Base-by-base conservation (phyloP, 2,888 invertebrate genomes). In the Cerastoderma edule region DNA sequence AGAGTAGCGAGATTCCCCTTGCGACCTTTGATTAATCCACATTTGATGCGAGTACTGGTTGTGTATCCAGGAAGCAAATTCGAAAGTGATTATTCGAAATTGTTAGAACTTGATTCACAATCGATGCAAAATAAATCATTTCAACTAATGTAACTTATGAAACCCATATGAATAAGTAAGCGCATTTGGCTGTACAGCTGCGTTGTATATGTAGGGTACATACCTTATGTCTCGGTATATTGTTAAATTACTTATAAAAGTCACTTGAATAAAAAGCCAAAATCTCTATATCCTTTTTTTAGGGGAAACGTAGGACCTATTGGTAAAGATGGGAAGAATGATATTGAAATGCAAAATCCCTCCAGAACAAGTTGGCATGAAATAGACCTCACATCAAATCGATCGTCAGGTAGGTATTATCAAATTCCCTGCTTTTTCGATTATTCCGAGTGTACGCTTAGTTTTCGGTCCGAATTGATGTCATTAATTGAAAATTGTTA, bases 331-430 rank as follows among this genome's bases (percentile, higher is more conserved):
- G 32, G 16, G 4, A 28, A 32, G 56, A 5, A 2, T 2, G 27
- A n/a, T 5, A n/a, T 32, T 3, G 27, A 32, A 16, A 28, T 28
- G 19, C 19, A 10, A 1, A 56, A 24, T 60, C 27, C 24, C 0
- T 24, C 39, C 10, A 60, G 60, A 16, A 39, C 60, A 35, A 39
- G 39, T 1, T 60, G 60, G 60, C 3, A 32, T 33, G 60, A 60
- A 33, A 39, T 60, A 10, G 60, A 60, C 2, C 5, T 24, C 3
- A 35, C n/a, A 13, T 60, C 60, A 24, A 2, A 24, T 16, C 60
- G 60, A 2, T 35, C 60, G 1, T 60, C 60, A 39, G 60, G 60
- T 60, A 60, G 8, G 39, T 39, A 10, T 39, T 13, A 39, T 39
- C 8, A 16, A 8, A 39, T 13, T 39, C 16, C 10, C 39, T 16